These are phyloP conservation scores for Semaprochilodus insignis DNA, from an alignment of 2,797 vertebrate species.

Conservation along the genomic window DNA sequence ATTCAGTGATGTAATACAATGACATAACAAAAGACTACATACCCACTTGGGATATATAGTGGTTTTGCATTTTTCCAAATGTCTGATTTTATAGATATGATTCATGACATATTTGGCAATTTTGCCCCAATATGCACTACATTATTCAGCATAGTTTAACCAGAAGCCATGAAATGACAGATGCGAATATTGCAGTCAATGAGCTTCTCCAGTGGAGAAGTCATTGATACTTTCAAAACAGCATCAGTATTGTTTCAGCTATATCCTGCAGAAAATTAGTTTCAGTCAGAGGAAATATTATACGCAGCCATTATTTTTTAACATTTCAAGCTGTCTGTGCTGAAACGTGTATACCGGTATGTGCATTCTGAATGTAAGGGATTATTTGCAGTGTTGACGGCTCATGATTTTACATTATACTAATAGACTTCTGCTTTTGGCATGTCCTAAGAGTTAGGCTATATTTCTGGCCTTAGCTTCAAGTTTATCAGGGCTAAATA, in stretches of 20 bases:
- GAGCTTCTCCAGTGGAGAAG: neutral
- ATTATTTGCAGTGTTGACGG: neutral
- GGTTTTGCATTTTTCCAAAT: neutral
- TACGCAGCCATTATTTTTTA: neutral
- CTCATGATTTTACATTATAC: neutral
- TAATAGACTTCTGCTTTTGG: conserved; percentile 2
- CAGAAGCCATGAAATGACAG: neutral
- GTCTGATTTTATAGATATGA: neutral
- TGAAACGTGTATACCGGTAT: neutral
- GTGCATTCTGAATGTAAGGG: neutral
- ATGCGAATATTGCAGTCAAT: neutral
- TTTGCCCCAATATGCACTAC: neutral
- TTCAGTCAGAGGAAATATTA: neutral
- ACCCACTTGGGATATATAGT: neutral
- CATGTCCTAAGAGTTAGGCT: neutral
- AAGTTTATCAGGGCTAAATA: neutral
- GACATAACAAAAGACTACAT: neutral
- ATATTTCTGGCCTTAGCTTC: neutral
- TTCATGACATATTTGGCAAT: neutral
- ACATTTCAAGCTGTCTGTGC: neutral
- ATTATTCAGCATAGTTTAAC: neutral
- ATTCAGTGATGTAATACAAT: neutral
- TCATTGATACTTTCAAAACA: neutral
- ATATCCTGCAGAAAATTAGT: neutral
- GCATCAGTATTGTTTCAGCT: neutral